Evolutionary conservation across 2,113 vertebrate species (phyloP), one percentile per base, ranked within the genome.

Genomic region (Cyprinus carpio): DNA sequence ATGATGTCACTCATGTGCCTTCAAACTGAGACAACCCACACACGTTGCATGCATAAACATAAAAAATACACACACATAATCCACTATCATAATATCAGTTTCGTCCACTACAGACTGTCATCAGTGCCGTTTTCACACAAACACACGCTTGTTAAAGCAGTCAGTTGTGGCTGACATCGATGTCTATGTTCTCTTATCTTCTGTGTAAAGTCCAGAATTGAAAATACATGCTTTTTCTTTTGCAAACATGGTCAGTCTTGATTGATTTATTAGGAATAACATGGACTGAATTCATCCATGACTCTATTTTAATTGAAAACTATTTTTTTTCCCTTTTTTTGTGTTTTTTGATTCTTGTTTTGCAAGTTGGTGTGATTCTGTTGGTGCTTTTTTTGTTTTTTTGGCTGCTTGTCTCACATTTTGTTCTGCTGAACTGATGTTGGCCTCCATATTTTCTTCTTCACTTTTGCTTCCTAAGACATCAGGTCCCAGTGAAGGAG

Each of bases 401-500:
- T 49, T 76, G n/a, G n/a, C 60, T 49, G n/a, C 37, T 81, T 23
- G 2, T 13, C 64, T 81, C 60, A 64, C 37, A 62, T 64, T 80
- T 40, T 18, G 58, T 79, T 80, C 37, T 64, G 58, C 78, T 20
- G 58, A 64, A 80, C 78, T 46, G 56, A 64, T 80, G 58, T 43
- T 29, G 78, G 31, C 37, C 37, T 80, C 31, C 20, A 40, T 60
- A 37, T 37, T 60, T 34, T 79, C 75, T 76, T 20, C 75, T 20
- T 76, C n/a, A 23, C 67, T 76, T 76, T 75, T 75, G 23, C 75
- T 54, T 60, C 23, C 56, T 31, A 77, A 76, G 51, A 49, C 37
- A 60, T 6, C n/a, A 43, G 65, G 76, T 77, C 81, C 88, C 92
- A 87, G 82, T 80, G 8, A 64, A 80, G 58, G 23, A 60, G 56